Conservation (phyloP, 2,888 invertebrate species). For the Xanthia icteritia region DNA sequence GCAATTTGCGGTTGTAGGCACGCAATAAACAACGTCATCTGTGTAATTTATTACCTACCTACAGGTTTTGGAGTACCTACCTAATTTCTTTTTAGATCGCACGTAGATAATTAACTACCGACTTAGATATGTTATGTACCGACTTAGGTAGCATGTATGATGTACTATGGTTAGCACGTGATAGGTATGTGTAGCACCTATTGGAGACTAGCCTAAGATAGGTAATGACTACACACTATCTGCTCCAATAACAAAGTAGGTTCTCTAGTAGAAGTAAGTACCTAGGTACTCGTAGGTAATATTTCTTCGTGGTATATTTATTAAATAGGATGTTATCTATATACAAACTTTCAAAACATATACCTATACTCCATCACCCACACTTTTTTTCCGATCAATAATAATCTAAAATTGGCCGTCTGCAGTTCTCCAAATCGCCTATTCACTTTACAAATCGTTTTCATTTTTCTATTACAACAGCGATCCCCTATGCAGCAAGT, state of each 20-base stretch:
- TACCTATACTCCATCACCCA: constrained; percentile 2
- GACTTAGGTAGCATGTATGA: not conserved
- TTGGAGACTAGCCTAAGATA: not conserved
- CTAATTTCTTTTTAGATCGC: not conserved
- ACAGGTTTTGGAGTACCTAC: constrained; percentile 29
- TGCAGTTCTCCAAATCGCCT: constrained; percentile 59
- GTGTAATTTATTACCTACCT: constrained; percentile 27
- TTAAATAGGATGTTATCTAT: not conserved
- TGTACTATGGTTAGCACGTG: not conserved
- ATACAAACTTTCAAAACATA: not conserved
- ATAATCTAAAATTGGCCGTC: constrained; percentile 36
- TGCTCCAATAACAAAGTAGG: not conserved
- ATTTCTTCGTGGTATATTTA: not conserved
- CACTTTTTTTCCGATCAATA: constrained; percentile 35
- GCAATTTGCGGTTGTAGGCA: constrained; percentile 55
- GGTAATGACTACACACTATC: not conserved
- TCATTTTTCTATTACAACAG: constrained; percentile 81
- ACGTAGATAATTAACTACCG: not conserved
- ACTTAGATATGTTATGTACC: not conserved
- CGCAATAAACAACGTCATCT: constrained; percentile 27
- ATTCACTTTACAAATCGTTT: constrained; percentile 75
- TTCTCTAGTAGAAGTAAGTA: too few species aligned
- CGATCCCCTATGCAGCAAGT: constrained; percentile 81
- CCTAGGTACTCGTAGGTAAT: too few species aligned
- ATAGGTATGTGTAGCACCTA: not conserved